phyloP scores from a whole-genome alignment of 30 jellyfish, hydroid and myxozoan genomes.

The Nemopilema nomurai region DNA sequence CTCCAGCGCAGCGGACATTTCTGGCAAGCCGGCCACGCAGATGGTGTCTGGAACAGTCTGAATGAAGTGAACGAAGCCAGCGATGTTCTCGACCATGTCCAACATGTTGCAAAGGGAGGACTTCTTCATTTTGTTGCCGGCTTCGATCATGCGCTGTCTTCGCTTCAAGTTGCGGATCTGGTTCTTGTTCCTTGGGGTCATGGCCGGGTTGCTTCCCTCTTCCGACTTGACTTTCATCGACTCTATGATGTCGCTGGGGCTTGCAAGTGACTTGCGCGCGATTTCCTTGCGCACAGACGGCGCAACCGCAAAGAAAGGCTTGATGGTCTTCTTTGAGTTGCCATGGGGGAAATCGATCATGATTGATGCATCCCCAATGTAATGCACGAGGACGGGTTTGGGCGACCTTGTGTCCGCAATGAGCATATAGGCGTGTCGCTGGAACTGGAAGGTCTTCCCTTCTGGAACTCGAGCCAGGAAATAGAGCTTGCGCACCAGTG shows the following conservation, averaged over 20 bases:
- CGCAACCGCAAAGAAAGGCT: constrained; percentile 84
- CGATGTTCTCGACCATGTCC: constrained; percentile 69
- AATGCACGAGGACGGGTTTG: constrained; percentile 83
- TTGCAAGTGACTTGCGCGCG: constrained; percentile 54
- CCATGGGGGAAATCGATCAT: constrained; percentile 97
- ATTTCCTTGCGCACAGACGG: constrained; percentile 94
- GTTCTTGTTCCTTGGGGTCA: constrained; percentile 86
- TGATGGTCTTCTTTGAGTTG: constrained; percentile 68
- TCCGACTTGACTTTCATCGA: constrained; percentile 66
- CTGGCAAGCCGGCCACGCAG: constrained; percentile 82
- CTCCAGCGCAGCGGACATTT: constrained; percentile 55
- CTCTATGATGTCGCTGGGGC: constrained; percentile 84
- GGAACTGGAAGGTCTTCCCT: constrained; percentile 91
- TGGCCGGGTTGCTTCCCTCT: constrained; percentile 78
- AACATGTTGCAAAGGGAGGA: constrained; percentile 47
- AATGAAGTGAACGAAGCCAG: constrained; percentile 72
- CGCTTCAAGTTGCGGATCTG: constrained; percentile 91
- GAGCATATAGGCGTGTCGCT: constrained; percentile 81
- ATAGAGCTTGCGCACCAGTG: constrained; percentile 85
- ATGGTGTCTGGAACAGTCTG: constrained; percentile 76
- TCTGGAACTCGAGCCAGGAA: constrained; percentile 83
- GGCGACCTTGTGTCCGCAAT: constrained; percentile 91
- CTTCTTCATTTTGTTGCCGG: constrained; percentile 49
- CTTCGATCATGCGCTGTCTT: constrained; percentile 70
- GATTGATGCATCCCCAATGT: constrained; percentile 82